These are phyloP conservation scores for Camponotus floridanus DNA, from an alignment of 1,140 invertebrate species.

Conservation along the genomic window DNA sequence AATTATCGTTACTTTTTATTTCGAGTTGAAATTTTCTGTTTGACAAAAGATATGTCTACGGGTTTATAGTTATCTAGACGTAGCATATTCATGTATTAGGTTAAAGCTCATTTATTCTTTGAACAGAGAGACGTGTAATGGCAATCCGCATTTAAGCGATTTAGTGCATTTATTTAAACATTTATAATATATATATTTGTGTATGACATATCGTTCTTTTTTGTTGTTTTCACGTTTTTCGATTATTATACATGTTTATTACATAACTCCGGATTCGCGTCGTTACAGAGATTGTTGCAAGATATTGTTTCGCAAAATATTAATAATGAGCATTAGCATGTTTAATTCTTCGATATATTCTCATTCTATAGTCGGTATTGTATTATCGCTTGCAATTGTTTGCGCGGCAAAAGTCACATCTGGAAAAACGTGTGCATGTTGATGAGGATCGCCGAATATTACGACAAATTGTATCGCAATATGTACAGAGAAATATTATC, in stretches of 20 bases:
- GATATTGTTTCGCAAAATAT: background rate
- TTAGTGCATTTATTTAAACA: slow-evolving; percentile 41
- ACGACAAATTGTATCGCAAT: background rate
- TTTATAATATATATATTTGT: background rate
- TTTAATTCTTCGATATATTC: background rate
- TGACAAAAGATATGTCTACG: background rate
- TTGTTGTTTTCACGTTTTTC: background rate
- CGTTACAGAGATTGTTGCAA: background rate
- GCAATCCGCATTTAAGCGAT: slow-evolving; percentile 23
- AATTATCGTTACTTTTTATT: slow-evolving; percentile 12
- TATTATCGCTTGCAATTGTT: slow-evolving; percentile 2
- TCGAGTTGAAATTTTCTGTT: slow-evolving; percentile 25
- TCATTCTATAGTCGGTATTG: background rate
- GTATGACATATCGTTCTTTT: background rate
- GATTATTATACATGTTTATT: background rate
- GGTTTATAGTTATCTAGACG: background rate
- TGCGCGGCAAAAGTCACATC: background rate
- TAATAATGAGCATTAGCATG: background rate
- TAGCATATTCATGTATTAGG: slow-evolving; percentile 12
- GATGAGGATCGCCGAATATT: background rate
- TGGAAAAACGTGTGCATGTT: background rate
- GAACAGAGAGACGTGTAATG: background rate
- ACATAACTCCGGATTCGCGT: background rate
- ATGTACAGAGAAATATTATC: background rate
- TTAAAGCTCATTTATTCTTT: slow-evolving; percentile 31